Conservation (phyloP, 1,140 invertebrate species). For the Colletes gigas region DNA sequence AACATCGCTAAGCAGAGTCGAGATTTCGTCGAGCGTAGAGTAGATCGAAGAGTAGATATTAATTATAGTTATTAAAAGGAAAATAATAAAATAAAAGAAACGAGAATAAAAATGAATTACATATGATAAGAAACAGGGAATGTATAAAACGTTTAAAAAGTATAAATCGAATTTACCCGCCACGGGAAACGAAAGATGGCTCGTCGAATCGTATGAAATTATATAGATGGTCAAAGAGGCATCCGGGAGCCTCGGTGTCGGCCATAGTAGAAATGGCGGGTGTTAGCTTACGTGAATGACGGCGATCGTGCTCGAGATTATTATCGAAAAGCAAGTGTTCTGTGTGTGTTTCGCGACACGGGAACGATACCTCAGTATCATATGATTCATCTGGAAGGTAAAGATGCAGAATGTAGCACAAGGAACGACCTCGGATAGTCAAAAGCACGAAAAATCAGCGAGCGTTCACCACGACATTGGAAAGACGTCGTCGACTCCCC, state of each 20-base stretch:
- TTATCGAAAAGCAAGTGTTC: slow-evolving; percentile 69
- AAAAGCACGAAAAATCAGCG: slow-evolving; percentile 87
- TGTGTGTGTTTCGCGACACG: slow-evolving; percentile 76
- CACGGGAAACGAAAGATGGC: slow-evolving; percentile 23
- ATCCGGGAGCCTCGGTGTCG: slow-evolving; percentile 64
- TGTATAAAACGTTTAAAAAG: neutral
- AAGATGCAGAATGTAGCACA: slow-evolving; percentile 95
- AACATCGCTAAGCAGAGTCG: too few species aligned
- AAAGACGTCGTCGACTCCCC: slow-evolving; percentile 84
- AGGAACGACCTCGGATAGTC: slow-evolving; percentile 87
- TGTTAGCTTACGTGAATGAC: slow-evolving; percentile 87
- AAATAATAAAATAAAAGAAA: neutral
- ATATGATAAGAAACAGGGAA: neutral
- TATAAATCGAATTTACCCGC: slow-evolving; percentile 50
- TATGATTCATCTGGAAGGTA: slow-evolving; percentile 85
- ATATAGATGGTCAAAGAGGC: slow-evolving; percentile 54
- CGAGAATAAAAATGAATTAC: neutral
- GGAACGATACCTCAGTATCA: slow-evolving; percentile 82
- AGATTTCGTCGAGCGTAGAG: too few species aligned
- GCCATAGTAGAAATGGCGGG: slow-evolving; percentile 87
- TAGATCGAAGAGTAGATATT: neutral
- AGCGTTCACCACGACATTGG: slow-evolving; percentile 82
- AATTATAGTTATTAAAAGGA: neutral
- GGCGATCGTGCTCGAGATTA: slow-evolving; percentile 79
- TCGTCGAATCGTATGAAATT: slow-evolving; percentile 44